Evolutionary conservation across 2,888 invertebrate genomes (phyloP), one percentile per base, ranked within the genome.

Genomic region (Thalpophila matura): DNA sequence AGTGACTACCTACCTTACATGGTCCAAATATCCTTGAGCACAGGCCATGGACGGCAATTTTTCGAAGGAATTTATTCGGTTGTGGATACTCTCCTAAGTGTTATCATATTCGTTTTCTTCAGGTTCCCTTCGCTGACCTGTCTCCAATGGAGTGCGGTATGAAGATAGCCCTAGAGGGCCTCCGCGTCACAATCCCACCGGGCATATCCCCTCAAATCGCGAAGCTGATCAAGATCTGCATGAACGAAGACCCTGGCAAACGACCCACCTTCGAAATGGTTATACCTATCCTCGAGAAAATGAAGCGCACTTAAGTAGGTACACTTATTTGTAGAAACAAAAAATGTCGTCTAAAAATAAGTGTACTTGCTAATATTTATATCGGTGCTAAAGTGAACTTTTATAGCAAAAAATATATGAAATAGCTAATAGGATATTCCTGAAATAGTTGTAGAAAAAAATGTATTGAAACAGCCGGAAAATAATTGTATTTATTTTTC

Each of bases 161-260:
- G 99, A 99, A 99, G 96, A 98, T 99, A 81, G 99, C 99, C 0
- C 93, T 99, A 50, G 99, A 99, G 94, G 99, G 99, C 6, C 95
- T 99, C 62, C 96, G 99, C 18, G 97, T 99, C n/a, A 96, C 97
- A 45, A 98, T 99, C 82, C 99, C 99, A 1, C 99, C 99, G 0
- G 99, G 99, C 47, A 98, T 99, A 22, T 98, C 99, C 0, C 96
- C 97, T 0, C 99, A 99, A 94, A 97, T 99, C 91, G 96, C 98
- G 4, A 99, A 99, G 84, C 95, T 99, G 55, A 98, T 99, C 85
- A 97, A 97, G 85, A 99, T 99, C 88, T 99, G 99, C 91, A 99
- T 99, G 99, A 99, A 99, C 91, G 99, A 99, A 89, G 99, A 99
- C 93, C 98, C 99, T 0, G 99, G 99, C 9, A 99, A 99, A 89